Base-by-base conservation (phyloP, 2,113 vertebrate genomes). In the Piaya cayana region DNA sequence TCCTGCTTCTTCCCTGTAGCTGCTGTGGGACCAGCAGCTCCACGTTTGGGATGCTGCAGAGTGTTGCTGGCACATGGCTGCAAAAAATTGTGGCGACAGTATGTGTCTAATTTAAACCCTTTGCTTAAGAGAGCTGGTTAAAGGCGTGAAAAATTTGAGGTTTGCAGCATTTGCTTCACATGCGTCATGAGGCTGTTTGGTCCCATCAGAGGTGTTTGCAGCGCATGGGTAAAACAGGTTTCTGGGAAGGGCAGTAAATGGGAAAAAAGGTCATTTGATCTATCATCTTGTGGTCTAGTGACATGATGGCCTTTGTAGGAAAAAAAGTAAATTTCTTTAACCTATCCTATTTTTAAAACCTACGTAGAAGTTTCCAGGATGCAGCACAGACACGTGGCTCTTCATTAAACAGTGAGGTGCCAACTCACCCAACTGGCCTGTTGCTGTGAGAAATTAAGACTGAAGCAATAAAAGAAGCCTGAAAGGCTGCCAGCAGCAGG, bases 371-470 rank as follows among this genome's bases (percentile, higher is more conserved):
- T 81, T 86, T 78, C 82, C 2, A 6, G 65, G 78, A 43, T 43
- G 63, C 34, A 37, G 50, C 0, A 0, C 0, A 1, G 67, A 34
- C 45, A 77, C 3, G 3, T 0, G 0, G 26, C 37, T 95, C 49
- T 22, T 81, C 8, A 2, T 68, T 72, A 45, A 85, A 21, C 37
- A 16, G 45, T 18, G 72, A 71, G 49, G 21, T 37, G 52, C n/a
- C 37, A 10, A 0, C 47, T 56, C 77, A 42, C 32, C 76, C 67
- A 36, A 4, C 39, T 1, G 1, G 27, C 43, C 56, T 85, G 59
- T 49, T 47, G 42, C 87, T 0, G 0, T 6, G 25, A 86, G 55
- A 65, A 90, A 88, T 88, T 37, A 55, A 47, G 55, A 49, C 5
- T 1, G 17, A 55, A 74, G 59, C 55, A 63, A 55, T 50, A 19